These are phyloP conservation scores for Hippocampus guttulatus DNA, from an alignment of 2,113 vertebrate species.

Conservation along the genomic window DNA sequence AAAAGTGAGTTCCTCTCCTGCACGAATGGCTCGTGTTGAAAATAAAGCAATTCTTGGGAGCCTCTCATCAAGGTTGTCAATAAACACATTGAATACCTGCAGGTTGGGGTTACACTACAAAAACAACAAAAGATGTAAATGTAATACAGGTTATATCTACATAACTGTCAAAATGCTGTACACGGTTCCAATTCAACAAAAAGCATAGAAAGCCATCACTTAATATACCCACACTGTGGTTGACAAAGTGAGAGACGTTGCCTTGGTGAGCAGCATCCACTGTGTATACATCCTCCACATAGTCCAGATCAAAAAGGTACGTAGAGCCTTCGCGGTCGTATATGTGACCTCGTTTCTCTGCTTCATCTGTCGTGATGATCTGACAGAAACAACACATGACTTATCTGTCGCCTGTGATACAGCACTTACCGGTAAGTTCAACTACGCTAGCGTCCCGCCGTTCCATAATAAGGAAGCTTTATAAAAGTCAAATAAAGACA, in stretches of 20 bases:
- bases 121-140: conserved; percentile 1
- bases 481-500: too few relatives aligned
- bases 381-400: conserved; percentile 41
- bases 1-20: conserved; percentile 90
- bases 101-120: conserved; percentile 88
- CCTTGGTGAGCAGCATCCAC: conserved; percentile 87
- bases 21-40: conserved; percentile 77
- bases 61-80: conserved; percentile 86
- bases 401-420: too few relatives aligned
- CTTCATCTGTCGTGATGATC: conserved; percentile 93
- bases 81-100: conserved; percentile 91
- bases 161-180: not conserved
- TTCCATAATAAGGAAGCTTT: too few relatives aligned
- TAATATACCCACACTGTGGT: conserved; percentile 85
- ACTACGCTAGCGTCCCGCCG: too few relatives aligned
- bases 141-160: conserved; percentile 10
- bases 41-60: conserved; percentile 89
- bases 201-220: not conserved
- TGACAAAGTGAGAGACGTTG: conserved; percentile 94
- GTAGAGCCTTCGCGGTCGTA: conserved; percentile 88
- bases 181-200: not conserved
- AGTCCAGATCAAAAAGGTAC: conserved; percentile 93
- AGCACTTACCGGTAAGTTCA: too few relatives aligned
- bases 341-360: conserved; percentile 81
- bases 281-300: conserved; percentile 89